Evolutionary conservation across 2,113 vertebrate genomes (phyloP).

Genomic region (Vicugna pacos): DNA sequence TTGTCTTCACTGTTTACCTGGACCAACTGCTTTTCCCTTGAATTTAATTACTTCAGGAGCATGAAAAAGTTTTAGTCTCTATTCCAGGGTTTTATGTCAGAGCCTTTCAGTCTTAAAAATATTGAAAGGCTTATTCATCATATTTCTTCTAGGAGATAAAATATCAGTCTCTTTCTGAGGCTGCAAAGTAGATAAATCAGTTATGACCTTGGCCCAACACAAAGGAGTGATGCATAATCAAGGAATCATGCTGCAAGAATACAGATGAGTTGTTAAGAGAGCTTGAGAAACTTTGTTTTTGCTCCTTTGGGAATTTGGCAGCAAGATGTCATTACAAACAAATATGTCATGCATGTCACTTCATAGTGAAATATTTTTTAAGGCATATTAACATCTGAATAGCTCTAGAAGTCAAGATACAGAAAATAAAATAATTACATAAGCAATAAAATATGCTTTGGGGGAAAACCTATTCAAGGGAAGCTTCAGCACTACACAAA

Average conservation of each 20-base stretch:
- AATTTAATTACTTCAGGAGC: neutral
- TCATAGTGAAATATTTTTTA: slow-evolving; percentile 58
- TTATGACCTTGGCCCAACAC: slow-evolving; percentile 32
- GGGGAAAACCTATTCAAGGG: neutral
- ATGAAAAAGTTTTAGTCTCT: neutral
- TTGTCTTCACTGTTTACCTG: neutral
- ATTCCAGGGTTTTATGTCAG: neutral
- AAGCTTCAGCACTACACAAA: neutral
- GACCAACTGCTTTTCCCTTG: neutral
- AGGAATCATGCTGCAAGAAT: slow-evolving; percentile 8
- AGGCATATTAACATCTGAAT: slow-evolving; percentile 1
- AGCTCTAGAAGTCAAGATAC: neutral
- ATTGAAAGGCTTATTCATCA: slow-evolving; percentile 1
- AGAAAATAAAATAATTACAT: slow-evolving; percentile 49
- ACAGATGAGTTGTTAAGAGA: slow-evolving; percentile 41
- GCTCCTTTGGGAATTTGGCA: slow-evolving; percentile 26
- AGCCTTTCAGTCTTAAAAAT: slow-evolving; percentile 10
- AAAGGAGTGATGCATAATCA: neutral
- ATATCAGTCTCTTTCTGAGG: neutral
- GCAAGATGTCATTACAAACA: slow-evolving; percentile 18
- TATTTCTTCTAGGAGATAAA: slow-evolving; percentile 5
- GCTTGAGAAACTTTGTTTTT: neutral
- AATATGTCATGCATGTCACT: neutral
- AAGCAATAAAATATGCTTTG: neutral
- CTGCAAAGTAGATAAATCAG: neutral